Base-by-base conservation (phyloP, 2,113 vertebrate genomes). In the Parus major region DNA sequence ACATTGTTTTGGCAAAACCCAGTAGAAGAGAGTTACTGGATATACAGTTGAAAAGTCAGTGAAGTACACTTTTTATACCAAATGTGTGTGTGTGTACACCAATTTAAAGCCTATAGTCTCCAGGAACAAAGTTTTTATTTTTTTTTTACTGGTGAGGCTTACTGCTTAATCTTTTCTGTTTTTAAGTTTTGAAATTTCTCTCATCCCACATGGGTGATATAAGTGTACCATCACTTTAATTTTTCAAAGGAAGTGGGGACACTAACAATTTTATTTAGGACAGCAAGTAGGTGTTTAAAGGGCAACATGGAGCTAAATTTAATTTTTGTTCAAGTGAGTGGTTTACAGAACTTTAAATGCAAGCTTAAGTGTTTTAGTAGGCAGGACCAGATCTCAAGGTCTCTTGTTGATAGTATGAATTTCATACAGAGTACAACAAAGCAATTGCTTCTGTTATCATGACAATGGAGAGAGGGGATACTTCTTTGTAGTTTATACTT, bases 1-100 rank as follows among this genome's bases (percentile, higher is more conserved):
- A 46, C 36, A 28, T 61, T 86, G 82, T 82, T 93, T 80, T 85
- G 78, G 82, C 41, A 82, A 96, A 91, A 89, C 15, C 18, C 81
- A 60, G 20, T 19, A 91, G 59, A 78, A 75, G 36, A 82, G 64
- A 65, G 47, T 79, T 92, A 56, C 15, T 64, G 16, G 23, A 53
- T 49, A 46, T 73, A 25, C 41, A 55, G 41, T 1, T n/a, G 22
- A 42, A 75, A 79, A 72, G 42, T 52, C 35, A 31, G 50, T 82
- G 41, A 90, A 76, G 23, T 88, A 17, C 27, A 39, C 29, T 80
- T 46, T 46, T 72, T 83, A 20, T 7, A 69, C 3, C 16, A 39
- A 42, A 35, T 0, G 9, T 33, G 10, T 12, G 4, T 53, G 39
- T 39, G 39, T 39, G 39, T 39, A 12, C 39, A 8, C 17, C 8